Evolutionary conservation across 2,888 invertebrate species (phyloP).

Genomic region (Rhamnusium bicolor): DNA sequence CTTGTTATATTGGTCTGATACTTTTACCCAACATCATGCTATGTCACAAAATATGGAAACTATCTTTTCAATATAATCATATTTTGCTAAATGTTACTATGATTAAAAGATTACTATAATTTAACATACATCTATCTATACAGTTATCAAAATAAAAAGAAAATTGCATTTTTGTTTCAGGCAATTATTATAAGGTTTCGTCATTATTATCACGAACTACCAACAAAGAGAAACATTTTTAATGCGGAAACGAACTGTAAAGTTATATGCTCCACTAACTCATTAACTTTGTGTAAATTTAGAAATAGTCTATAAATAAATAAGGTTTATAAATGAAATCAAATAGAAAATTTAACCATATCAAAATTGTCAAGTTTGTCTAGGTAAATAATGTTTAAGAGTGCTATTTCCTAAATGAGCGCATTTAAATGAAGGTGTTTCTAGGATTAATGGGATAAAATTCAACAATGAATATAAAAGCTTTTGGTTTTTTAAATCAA

Average conservation of each 20-base stretch:
- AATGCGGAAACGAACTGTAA: conserved; percentile 6
- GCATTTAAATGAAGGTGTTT: no score
- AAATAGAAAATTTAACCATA: background rate
- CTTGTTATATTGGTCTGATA: no score
- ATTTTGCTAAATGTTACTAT: no score
- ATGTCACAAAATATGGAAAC: no score
- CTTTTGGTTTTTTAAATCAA: no score
- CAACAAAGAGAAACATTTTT: conserved; percentile 6
- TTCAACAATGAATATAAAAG: no score
- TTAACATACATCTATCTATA: background rate
- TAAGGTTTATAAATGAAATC: background rate
- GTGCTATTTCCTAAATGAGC: no score
- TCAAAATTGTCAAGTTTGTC: background rate
- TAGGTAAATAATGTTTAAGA: background rate
- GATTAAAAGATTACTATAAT: background rate
- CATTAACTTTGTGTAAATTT: background rate
- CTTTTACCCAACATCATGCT: no score
- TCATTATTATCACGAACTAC: background rate
- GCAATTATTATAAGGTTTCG: background rate
- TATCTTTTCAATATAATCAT: no score
- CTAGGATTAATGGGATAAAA: no score
- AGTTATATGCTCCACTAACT: background rate
- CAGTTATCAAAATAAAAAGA: background rate
- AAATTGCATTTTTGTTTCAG: background rate
- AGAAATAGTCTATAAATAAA: background rate